A percentile compares a stretch with the other conserved stretches of the same genome.
Conservation (phyloP, 2,113 vertebrate genomes). For the Chloebia gouldiae region DNA sequence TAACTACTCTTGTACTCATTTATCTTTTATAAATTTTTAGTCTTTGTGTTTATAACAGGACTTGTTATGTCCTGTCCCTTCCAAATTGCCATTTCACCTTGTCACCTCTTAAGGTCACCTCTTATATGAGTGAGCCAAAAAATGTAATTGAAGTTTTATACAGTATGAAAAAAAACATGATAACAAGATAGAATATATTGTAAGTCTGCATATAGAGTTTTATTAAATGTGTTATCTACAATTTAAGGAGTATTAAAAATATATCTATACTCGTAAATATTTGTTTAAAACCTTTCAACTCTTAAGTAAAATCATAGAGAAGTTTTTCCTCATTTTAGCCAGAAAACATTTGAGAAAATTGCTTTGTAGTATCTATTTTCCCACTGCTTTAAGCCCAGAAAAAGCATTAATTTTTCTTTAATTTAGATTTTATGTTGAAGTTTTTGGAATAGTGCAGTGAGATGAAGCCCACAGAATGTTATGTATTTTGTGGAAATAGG, state of each 20-base stretch:
- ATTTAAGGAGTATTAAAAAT: not conserved
- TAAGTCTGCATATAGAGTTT: too few species aligned
- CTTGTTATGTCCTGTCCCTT: not conserved
- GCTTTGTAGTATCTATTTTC: not conserved
- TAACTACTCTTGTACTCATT: not conserved
- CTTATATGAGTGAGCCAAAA: not conserved
- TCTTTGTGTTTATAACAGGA: rapidly evolving
- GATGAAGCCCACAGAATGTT: not conserved
- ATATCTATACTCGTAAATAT: not conserved
- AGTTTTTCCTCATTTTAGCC: not conserved
- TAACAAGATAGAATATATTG: too few species aligned
- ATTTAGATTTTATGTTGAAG: not conserved
- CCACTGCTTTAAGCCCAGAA: not conserved
- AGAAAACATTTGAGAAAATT: not conserved
- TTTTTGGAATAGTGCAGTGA: not conserved
- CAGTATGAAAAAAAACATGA: too few species aligned
- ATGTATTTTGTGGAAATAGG: not conserved
- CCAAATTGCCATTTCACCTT: not conserved
- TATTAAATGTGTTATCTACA: too few species aligned
- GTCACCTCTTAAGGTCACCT: not conserved
- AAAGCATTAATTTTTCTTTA: not conserved
- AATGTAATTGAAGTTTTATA: too few species aligned
- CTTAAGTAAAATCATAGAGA: not conserved
- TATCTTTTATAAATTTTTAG: not conserved
- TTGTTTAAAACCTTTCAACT: not conserved